Evolutionary conservation across 1,140 invertebrate genomes (phyloP).

Genomic region (Macrosteles quadrilineatus): DNA sequence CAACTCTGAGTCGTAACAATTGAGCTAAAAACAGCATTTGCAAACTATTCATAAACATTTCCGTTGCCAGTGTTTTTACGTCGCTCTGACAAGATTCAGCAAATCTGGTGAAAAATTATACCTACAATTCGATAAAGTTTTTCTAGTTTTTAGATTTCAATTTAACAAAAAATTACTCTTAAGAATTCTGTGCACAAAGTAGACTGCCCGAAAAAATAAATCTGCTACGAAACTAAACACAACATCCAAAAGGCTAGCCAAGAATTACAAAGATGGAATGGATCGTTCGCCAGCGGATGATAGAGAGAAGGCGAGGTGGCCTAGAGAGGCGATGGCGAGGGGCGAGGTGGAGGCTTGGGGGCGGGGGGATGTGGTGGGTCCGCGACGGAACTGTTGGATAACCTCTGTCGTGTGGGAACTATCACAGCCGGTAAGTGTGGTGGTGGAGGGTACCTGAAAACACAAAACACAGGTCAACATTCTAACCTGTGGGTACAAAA

Average conservation of each 20-base stretch:
- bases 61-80: too few species aligned
- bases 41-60: too few species aligned
- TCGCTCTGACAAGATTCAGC: too few species aligned
- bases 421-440: constrained; percentile 37
- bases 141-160: too few species aligned
- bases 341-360: constrained; percentile 5
- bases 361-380: constrained; percentile 35
- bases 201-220: constrained; percentile 1
- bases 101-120: too few species aligned
- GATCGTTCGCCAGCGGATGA: background rate
- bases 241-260: constrained; percentile 3
- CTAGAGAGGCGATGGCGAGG: constrained; percentile 30
- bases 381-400: constrained; percentile 29
- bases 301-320: too few species aligned
- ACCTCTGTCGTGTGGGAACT: constrained; percentile 38
- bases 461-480: too few species aligned
- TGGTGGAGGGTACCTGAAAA: constrained; percentile 39
- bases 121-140: too few species aligned
- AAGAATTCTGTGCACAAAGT: background rate
- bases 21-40: too few species aligned
- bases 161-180: too few species aligned
- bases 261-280: constrained; percentile 18
- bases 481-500: too few species aligned
- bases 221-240: background rate
- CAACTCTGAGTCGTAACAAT: too few species aligned